Evolutionary conservation across 1,140 invertebrate genomes (phyloP).

Genomic region (Drosophila watanabei): DNA sequence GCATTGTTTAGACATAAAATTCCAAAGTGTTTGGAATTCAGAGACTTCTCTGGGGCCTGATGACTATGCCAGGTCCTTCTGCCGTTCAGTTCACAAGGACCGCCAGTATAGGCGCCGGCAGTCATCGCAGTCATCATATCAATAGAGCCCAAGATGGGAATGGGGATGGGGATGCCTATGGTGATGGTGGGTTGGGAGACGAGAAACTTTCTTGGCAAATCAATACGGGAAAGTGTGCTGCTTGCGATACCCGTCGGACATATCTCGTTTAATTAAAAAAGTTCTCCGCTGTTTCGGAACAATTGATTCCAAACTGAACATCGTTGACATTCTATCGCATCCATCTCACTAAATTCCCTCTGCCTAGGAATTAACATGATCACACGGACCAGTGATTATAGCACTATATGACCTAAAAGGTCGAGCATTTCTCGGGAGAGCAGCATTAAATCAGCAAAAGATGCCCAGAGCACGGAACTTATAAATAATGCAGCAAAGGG

Average conservation of each 20-base stretch:
- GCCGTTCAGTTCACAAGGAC: neutral
- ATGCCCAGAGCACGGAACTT: conserved; percentile 25
- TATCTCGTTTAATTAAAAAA: conserved; percentile 80
- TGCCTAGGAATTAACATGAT: conserved; percentile 48
- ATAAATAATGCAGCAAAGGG: conserved; percentile 73
- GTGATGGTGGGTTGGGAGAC: neutral
- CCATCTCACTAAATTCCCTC: conserved; percentile 51
- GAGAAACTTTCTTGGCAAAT: conserved; percentile 56
- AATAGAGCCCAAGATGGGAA: conserved; percentile 23
- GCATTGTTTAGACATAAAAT: conserved; percentile 79
- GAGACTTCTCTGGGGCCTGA: conserved; percentile 37
- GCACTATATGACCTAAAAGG: conserved; percentile 21
- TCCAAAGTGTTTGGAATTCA: conserved; percentile 79
- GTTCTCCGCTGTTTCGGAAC: conserved; percentile 60
- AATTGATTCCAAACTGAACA: conserved; percentile 67
- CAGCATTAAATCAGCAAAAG: conserved; percentile 19
- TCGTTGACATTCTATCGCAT: conserved; percentile 73
- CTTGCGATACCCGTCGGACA: conserved; percentile 30
- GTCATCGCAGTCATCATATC: conserved; percentile 25
- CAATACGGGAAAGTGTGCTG: conserved; percentile 55
- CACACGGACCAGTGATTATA: conserved; percentile 13
- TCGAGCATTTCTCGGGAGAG: conserved; percentile 38
- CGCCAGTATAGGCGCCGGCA: conserved; percentile 3
- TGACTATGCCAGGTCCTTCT: conserved; percentile 25
- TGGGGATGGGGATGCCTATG: neutral